Base-by-base conservation (phyloP, 2,113 vertebrate species). In the Anhinga rufa region DNA sequence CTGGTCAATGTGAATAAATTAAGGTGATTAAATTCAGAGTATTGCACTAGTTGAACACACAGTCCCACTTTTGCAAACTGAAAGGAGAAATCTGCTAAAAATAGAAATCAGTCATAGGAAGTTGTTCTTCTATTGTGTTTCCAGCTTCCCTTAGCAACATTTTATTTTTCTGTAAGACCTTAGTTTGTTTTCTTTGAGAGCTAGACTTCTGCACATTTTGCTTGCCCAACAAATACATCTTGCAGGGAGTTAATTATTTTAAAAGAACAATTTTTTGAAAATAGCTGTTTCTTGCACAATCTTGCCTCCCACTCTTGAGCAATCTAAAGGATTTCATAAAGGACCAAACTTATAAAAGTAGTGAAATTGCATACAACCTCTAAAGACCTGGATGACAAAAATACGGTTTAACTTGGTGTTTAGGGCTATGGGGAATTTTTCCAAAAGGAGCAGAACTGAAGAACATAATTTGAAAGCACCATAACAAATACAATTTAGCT, bases 1-100 rank as follows among this genome's bases (percentile, higher is more conserved):
- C 95, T 91, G 92, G 95, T 86, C 96, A 97, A 58, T 82, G 68
- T 81, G 76, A 95, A 92, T 96, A 92, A 91, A 94, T 93, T 75
- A 83, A 82, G 52, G 61, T 79, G 72, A 96, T 93, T 92, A 92
- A 85, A 70, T 31, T 85, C 57, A 68, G 74, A 88, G 22, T 46
- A 79, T 55, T 61, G 25, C 68, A 69, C 48, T 40, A 77, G 46
- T n/a, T 95, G 64, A 80, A 69, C 58, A 70, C 74, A n/a, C 54
- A 87, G 25, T 51, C 89, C 83, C 38, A 66, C 32, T 68, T 26
- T 72, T 64, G 54, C 82, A 85, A 65, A 8, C 11, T 62, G 46
- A 60, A 92, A 90, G 49, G 8, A 76, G 72, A 48, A 96, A 89
- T 48, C 57, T 55, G n/a, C 71, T 93, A 65, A 79, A 86, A 93